These are phyloP conservation scores for Heliothis virescens DNA, from an alignment of 1,140 invertebrate genomes.

Conservation along the genomic window DNA sequence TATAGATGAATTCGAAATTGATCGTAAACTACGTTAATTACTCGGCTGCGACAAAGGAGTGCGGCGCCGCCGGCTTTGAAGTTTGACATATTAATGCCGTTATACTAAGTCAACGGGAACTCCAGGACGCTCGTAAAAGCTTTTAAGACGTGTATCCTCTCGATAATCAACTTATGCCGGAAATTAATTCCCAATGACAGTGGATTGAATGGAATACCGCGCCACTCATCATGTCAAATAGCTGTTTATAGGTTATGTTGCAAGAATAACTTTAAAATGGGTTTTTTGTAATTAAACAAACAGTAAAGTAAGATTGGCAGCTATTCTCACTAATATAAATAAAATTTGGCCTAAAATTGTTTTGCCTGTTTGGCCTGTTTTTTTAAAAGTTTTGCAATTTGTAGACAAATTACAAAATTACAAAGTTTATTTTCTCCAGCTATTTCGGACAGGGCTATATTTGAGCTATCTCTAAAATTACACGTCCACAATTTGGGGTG, in stretches of 20 bases:
- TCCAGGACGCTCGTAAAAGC: conserved; percentile 8
- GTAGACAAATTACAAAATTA: conserved; percentile 17
- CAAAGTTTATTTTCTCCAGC: neutral
- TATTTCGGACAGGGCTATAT: neutral
- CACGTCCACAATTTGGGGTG: neutral
- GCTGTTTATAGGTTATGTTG: neutral
- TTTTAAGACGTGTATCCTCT: conserved; percentile 43
- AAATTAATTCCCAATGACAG: neutral
- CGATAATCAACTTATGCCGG: conserved; percentile 23
- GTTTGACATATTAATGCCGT: conserved; percentile 39
- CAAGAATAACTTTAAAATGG: neutral
- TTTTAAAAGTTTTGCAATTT: conserved; percentile 17
- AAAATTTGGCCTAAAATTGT: neutral
- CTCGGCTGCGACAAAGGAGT: conserved; percentile 31
- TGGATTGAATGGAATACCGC: too few species aligned
- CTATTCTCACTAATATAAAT: neutral
- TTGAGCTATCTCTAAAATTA: conserved; percentile 15
- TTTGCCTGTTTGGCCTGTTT: too few species aligned
- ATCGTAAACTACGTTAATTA: conserved; percentile 43
- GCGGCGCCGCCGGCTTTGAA: conserved; percentile 20
- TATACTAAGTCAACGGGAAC: conserved; percentile 13
- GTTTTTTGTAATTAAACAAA: neutral
- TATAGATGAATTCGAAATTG: conserved; percentile 20
- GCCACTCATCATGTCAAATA: too few species aligned
- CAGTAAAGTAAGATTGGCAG: neutral